Conservation (phyloP, 2,113 vertebrate species). For the Pedionomus torquatus region DNA sequence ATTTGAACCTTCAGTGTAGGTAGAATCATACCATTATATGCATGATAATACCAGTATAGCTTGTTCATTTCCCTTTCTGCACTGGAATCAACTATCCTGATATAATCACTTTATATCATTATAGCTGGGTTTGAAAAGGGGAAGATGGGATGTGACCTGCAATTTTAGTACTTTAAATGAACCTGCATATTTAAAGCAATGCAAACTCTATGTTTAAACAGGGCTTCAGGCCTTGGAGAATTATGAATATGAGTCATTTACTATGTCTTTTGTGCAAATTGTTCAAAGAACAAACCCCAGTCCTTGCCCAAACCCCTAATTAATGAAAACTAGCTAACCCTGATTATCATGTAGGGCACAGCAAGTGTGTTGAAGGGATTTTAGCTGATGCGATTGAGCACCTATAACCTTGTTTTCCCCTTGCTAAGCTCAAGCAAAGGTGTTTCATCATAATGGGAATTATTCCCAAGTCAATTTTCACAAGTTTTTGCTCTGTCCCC, state of each 20-base stretch:
- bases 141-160: not conserved
- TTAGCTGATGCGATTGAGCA: not conserved
- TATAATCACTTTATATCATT: not conserved
- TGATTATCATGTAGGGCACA: conserved; percentile 28
- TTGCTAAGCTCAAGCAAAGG: conserved; percentile 33
- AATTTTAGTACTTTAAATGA: conserved; percentile 14
- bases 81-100: not conserved
- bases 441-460: conserved; percentile 52
- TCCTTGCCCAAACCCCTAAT: conserved; percentile 10
- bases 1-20: not conserved
- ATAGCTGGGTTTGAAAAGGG: not conserved
- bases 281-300: conserved; percentile 15
- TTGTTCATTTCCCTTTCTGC: not conserved
- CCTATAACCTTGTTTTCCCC: conserved; percentile 55
- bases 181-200: not conserved
- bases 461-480: conserved; percentile 59
- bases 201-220: not conserved
- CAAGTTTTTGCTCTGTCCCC: conserved; percentile 1
- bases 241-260: conserved; percentile 1
- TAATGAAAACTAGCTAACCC: conserved; percentile 34
- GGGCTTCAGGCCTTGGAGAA: not conserved
- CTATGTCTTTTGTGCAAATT: not conserved
- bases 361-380: conserved; percentile 6
- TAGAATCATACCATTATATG: not conserved
- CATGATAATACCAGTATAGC: not conserved